phyloP scores from a whole-genome alignment of 2,113 vertebrate genomes.

The Micronycteris hirsuta region DNA sequence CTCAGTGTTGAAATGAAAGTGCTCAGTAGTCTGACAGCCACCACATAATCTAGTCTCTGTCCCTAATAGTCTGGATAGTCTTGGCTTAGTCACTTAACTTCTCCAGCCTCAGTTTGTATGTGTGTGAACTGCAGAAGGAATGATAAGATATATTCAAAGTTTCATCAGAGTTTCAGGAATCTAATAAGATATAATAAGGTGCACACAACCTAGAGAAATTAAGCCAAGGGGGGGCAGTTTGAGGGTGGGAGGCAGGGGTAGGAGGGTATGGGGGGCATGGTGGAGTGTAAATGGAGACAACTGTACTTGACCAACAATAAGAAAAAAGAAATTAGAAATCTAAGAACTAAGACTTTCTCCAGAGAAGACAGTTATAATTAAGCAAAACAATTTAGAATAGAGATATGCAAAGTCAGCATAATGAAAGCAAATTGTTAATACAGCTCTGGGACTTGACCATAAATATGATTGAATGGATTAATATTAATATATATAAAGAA shows the following conservation, averaged over 20 bases:
- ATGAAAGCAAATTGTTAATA: background rate
- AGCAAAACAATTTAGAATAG: background rate
- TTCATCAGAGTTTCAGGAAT: background rate
- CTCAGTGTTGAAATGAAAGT: background rate
- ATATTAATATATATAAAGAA: constrained; percentile 36
- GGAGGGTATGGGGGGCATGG: too few species aligned
- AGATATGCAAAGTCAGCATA: constrained; percentile 9
- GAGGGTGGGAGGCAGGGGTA: too few species aligned
- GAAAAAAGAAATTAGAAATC: background rate
- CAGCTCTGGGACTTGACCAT: background rate
- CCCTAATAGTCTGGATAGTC: background rate
- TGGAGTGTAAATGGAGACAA: too few species aligned
- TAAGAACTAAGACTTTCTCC: background rate
- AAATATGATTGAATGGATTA: background rate
- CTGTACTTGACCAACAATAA: too few species aligned
- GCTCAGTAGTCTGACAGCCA: background rate
- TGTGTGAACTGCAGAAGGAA: background rate
- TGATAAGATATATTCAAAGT: background rate
- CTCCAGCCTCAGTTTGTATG: background rate
- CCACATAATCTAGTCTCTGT: background rate
- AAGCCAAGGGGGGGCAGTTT: background rate
- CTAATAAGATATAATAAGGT: background rate
- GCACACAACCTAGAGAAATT: background rate
- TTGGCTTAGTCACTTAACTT: background rate
- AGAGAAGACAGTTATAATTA: background rate